Base-by-base conservation (phyloP, 2,888 invertebrate species). In the Hirudinaria manillensis region DNA sequence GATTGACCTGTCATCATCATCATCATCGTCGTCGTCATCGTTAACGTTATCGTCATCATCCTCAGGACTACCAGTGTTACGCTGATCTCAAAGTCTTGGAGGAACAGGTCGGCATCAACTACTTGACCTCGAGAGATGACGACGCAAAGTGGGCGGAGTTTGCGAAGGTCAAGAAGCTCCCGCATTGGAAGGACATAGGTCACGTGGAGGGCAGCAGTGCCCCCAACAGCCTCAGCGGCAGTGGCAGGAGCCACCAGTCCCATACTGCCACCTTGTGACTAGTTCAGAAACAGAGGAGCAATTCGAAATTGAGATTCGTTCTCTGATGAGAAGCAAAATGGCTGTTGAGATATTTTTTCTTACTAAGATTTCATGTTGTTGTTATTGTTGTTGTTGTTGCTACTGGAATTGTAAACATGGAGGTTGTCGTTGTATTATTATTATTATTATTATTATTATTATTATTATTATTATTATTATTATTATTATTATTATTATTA, bases 31-130 rank as follows among this genome's bases (percentile, higher is more conserved):
- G 16, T 56, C 56, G 24, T 38, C 53, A 27, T 16, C 70, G 24
- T 51, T 16, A 56, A 7, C 56, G 13, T 61, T n/a, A 61, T 27
- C 24, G n/a, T 61, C 61, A 61, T n/a, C 61, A 61, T 61, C 61
- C 13, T 61, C 61, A 27, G 66, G 72, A 72, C 36, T 72, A 72
- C 32, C 34, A 61, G 3, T 72, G 72, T 36, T 72, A 61, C 34
- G 29, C 34, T 34, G 73, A 73, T n/a, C 34, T 73, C 61, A 73
- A 73, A 36, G 38, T n/a, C 32, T 36, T 72, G 10, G 73, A 73
- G 32, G 55, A 65, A 73, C 73, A 65, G 72, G 61, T 72, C 13
- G 72, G 72, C 19, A 72, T 72, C 21, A 72, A 61, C 72, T 72
- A 72, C 34, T 36, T 72, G 21, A 72, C 72, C 2, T 55, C 72